Evolutionary conservation across 2,797 vertebrate genomes (phyloP), one percentile per base, ranked within the genome.

Genomic region (Sebastes hubbsi): DNA sequence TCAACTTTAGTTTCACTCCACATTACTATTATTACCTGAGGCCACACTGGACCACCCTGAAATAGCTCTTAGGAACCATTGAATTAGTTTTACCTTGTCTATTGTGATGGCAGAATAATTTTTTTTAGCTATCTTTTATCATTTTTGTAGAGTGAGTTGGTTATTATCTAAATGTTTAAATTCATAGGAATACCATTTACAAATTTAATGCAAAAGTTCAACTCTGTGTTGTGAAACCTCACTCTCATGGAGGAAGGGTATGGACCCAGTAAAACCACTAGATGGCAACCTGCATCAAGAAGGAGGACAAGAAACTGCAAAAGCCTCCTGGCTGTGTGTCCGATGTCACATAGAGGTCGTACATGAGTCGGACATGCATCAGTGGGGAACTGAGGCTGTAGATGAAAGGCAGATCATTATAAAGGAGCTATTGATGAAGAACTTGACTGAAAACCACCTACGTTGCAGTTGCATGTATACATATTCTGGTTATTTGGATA

Each of bases 261-360:
- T 3, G 59, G 52, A 59, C 34, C 10, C 38, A n/a, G 18, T 29
- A 4, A 1, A 24, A 52, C 91, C 93, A 93, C 90, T 90, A 92
- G 93, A 93, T 93, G 94, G 92, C 88, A 70, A 25, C 82, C 81
- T 73, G 42, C 25, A 72, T 82, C 76, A 69, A 82, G 59, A 18
- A 38, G 64, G 65, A 12, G 36, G 25, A 6, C 20, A 18, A 65
- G 60, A 46, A 56, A 12, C 32, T 61, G 4, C 20, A 52, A 2
- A 13, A 29, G 13, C 42, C 49, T 49, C 64, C 55, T 25, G 13
- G 14, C 18, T 20, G 61, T 32, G 65, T n/a, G 24, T 68, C 2
- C 0, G 1, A 13, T 4, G n/a, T 3, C 64, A 62, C 56, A 4
- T n/a, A 34, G 18, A 27, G 22, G 29, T 10, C 36, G 2, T 20